Evolutionary conservation across 1,140 invertebrate genomes (phyloP), one percentile per base, ranked within the genome.

Genomic region (Lepidurus apus): DNA sequence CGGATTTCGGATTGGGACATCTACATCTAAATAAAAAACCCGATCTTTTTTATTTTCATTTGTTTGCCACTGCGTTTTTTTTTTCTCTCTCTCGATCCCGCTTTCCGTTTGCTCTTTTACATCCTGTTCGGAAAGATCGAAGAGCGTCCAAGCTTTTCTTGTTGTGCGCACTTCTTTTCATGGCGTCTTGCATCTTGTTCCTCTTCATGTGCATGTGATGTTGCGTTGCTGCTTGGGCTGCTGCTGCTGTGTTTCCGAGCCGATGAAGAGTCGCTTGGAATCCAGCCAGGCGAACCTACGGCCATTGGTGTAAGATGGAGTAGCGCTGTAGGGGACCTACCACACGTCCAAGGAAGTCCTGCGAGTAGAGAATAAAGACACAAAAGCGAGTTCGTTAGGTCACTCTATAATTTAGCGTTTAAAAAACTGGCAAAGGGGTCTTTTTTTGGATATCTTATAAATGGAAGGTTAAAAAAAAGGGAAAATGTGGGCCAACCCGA

Each of bases 341-440:
- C 53, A 65, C n/a, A 65, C 53, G 53, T 65, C 53, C 53, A 17
- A 65, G 53, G 53, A 65, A 65, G 45, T 9, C 45, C 45, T 9
- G 45, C 45, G 45, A 47, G 10, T 10, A 47, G 53, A 65, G 53
- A 65, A 65, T 65, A 65, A 21, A 65, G 53, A 65, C 53, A 65
- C 53, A 65, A 65, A 65, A 21, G 53, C 53, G 53, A 65, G 53
- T 65, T 65, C 53, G 53, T 65, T 65, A 65, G 53, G 53, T 65
- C 21, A 65, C 17, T 65, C 53, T 65, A 65, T 65, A 65, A 65
- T 65, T 65, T 65, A 65, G 53, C 53, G 53, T 65, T 65, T 65
- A 65, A 65, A 65, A 5, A 65, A 65, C 13, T 21, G 17, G 17
- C n/a, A 65, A 65, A 65, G 53, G 21, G 53, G 53, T 13, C 17